phyloP scores from a whole-genome alignment of 2,888 invertebrate genomes.

The Netelia fuscicornis region DNA sequence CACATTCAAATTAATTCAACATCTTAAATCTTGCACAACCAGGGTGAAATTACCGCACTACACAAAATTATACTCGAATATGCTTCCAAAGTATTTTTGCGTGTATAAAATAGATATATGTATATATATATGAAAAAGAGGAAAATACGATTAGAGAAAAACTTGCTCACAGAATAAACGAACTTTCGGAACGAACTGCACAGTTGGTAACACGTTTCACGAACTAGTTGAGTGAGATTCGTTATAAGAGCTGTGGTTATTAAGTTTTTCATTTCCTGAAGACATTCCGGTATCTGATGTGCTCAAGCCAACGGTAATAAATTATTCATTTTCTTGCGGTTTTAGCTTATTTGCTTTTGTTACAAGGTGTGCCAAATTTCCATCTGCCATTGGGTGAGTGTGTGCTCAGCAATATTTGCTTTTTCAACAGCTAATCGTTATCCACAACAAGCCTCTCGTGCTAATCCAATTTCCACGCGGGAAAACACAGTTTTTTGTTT shows the following conservation, averaged over 20 bases:
- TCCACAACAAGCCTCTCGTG: constrained; percentile 31
- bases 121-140: constrained; percentile 17
- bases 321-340: constrained; percentile 40
- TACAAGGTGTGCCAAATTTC: constrained; percentile 48
- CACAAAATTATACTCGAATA: constrained; percentile 64
- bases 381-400: constrained; percentile 1
- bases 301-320: constrained; percentile 34
- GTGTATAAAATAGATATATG: constrained; percentile 35
- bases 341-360: constrained; percentile 5
- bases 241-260: background rate
- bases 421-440: constrained; percentile 50
- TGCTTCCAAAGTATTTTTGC: constrained; percentile 28
- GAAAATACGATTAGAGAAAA: constrained; percentile 37
- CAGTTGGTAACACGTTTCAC: constrained; percentile 52
- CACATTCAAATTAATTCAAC: constrained; percentile 56
- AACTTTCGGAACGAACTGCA: constrained; percentile 59
- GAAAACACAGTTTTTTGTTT: background rate
- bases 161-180: constrained; percentile 67
- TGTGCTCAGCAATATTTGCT: constrained; percentile 52
- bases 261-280: constrained; percentile 19
- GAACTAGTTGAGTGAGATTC: background rate
- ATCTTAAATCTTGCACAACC: constrained; percentile 66
- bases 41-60: constrained; percentile 68
- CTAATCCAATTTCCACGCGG: background rate
- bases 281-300: constrained; percentile 12